Evolutionary conservation across 2,113 vertebrate species (phyloP).

Genomic region (Pogonocichla stellata): DNA sequence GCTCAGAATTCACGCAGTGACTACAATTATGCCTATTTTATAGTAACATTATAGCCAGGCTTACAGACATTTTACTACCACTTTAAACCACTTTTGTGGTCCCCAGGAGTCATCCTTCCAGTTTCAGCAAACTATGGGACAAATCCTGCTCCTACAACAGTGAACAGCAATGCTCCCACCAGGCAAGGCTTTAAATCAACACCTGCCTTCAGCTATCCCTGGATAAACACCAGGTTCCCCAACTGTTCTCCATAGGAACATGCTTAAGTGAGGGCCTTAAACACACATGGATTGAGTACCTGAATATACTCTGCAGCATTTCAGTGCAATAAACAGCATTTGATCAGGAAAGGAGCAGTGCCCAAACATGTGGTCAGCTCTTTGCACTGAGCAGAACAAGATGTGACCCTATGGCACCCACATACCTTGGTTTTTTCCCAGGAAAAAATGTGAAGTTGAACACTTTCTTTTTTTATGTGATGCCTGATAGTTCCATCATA

Average conservation of each 20-base stretch:
- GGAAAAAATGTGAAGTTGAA: background rate
- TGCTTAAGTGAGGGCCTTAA: background rate
- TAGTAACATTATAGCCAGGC: background rate
- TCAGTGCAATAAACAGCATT: background rate
- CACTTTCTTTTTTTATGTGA: background rate
- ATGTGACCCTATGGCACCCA: background rate
- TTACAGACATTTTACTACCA: background rate
- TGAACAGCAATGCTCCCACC: background rate
- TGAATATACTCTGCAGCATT: background rate
- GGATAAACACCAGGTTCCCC: background rate
- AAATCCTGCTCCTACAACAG: background rate
- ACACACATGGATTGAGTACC: background rate
- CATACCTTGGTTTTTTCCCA: rapidly evolving
- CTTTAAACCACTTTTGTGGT: background rate
- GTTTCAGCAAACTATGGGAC: background rate
- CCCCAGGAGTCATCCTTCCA: background rate
- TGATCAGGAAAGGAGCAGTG: background rate
- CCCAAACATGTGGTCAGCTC: rapidly evolving
- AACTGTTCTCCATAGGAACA: background rate
- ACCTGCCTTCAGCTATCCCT: no score
- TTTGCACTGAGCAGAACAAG: background rate
- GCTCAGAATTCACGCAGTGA: background rate
- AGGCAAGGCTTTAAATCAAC: background rate
- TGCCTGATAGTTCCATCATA: background rate
- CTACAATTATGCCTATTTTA: background rate